These are phyloP conservation scores for Bufo bufo DNA, from an alignment of 2,113 vertebrate genomes.

Conservation along the genomic window DNA sequence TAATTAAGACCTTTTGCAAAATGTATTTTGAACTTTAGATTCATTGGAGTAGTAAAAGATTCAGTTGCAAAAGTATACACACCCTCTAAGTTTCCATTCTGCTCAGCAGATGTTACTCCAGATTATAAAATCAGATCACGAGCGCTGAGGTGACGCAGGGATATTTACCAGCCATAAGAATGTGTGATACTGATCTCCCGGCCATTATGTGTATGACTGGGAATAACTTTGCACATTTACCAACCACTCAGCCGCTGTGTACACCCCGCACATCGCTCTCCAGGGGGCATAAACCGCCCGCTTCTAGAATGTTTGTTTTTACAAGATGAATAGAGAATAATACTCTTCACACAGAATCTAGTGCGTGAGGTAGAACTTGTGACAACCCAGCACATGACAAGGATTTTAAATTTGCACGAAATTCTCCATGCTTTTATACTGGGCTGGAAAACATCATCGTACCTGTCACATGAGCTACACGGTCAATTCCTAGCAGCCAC, in stretches of 20 bases:
- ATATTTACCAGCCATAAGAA: too few relatives aligned
- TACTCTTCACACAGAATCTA: neutral
- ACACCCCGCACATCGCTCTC: neutral
- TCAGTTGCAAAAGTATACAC: too few relatives aligned
- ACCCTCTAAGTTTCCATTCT: too few relatives aligned
- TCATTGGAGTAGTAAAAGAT: neutral
- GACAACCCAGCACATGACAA: neutral
- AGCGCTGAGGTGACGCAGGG: neutral
- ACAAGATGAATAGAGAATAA: neutral
- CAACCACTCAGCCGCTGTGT: neutral
- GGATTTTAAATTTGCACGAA: neutral
- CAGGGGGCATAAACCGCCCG: neutral
- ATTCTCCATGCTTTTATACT: neutral
- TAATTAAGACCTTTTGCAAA: neutral
- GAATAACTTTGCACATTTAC: neutral
- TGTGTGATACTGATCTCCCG: too few relatives aligned
- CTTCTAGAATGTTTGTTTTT: neutral
- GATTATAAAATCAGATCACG: neutral
- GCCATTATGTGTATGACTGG: conserved; percentile 1
- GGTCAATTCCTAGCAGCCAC: neutral
- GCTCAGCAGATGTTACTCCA: too few relatives aligned
- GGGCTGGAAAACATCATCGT: neutral
- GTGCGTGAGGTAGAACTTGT: neutral
- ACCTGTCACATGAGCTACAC: neutral
- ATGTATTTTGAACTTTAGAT: neutral